These are phyloP conservation scores for Trematomus loennbergii DNA, from an alignment of 2,113 vertebrate species.

Conservation along the genomic window DNA sequence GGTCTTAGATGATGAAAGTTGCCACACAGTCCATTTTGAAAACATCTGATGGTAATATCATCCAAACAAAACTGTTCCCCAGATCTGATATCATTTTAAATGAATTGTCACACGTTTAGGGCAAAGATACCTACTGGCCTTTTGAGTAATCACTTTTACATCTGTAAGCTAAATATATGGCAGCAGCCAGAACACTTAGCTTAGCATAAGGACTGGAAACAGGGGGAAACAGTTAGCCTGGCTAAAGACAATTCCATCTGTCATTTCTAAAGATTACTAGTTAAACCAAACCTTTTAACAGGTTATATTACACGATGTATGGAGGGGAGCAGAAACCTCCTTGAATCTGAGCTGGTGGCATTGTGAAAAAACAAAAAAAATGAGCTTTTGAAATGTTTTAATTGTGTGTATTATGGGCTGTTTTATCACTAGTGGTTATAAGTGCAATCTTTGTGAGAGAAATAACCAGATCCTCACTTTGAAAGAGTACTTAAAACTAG, in stretches of 20 bases:
- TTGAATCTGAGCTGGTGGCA: background rate
- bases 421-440: background rate
- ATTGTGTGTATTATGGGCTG: too few relatives aligned
- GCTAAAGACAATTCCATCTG: background rate
- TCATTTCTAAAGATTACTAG: background rate
- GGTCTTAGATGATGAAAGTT: background rate
- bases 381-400: too few relatives aligned
- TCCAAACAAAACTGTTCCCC: background rate
- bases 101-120: background rate
- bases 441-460: too few relatives aligned
- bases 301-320: background rate
- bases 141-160: background rate
- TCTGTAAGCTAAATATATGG: background rate
- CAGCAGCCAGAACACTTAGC: background rate
- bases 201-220: background rate
- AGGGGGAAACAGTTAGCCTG: background rate
- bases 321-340: background rate
- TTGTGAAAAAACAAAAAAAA: background rate
- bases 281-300: too few relatives aligned
- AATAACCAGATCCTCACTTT: background rate
- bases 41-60: background rate
- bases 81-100: background rate
- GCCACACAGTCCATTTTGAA: background rate
- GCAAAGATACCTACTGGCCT: background rate
- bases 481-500: background rate